phyloP scores from a whole-genome alignment of 2,113 vertebrate species.

The Microcebus murinus region DNA sequence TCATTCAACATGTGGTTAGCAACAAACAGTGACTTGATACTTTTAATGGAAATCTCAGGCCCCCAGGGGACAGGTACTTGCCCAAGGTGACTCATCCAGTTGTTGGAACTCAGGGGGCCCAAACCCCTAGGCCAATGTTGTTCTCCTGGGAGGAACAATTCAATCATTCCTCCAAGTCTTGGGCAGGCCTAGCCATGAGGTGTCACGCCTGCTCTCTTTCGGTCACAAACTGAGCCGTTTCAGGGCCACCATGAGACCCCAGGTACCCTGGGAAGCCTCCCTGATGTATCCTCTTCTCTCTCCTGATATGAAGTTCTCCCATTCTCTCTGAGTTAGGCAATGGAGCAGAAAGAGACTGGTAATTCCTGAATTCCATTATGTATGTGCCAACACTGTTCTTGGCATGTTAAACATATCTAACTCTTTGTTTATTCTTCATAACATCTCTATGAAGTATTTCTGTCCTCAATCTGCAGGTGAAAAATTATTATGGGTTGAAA shows the following conservation, averaged over 20 bases:
- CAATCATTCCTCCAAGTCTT: background rate
- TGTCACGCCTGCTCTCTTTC: background rate
- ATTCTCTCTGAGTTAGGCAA: background rate
- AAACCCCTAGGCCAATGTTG: background rate
- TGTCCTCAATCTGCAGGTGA: background rate
- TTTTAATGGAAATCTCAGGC: background rate
- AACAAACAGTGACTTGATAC: background rate
- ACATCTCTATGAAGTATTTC: background rate
- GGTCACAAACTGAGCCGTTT: background rate
- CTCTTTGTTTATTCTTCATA: background rate
- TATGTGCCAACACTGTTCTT: background rate
- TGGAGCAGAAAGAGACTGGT: background rate
- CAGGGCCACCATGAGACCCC: background rate
- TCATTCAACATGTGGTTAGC: background rate
- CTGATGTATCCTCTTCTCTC: background rate
- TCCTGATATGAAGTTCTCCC: background rate
- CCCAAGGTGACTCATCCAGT: background rate
- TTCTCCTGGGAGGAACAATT: background rate
- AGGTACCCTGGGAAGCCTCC: background rate
- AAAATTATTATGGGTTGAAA: background rate
- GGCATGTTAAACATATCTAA: background rate
- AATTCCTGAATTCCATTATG: background rate
- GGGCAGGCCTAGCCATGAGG: too few species aligned
- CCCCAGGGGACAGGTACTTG: background rate
- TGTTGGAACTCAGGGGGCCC: background rate